phyloP scores from a whole-genome alignment of 2,888 invertebrate species.

The Drosophila mercatorum region DNA sequence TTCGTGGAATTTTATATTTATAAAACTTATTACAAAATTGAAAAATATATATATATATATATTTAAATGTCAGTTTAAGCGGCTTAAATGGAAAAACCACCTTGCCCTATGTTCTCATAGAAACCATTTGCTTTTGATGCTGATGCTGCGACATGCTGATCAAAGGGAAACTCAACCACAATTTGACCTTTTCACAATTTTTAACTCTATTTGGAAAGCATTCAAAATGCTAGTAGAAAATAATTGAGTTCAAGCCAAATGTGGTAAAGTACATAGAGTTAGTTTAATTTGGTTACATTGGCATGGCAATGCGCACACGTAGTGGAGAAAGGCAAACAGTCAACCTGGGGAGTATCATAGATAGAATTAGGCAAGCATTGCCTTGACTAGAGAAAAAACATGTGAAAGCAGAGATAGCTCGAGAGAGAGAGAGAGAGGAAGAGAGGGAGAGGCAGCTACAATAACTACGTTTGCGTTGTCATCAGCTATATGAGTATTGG shows the following conservation, averaged over 20 bases:
- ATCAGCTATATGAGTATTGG: slow-evolving; percentile 29
- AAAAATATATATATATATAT: neutral
- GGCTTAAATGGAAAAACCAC: slow-evolving; percentile 13
- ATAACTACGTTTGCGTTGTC: slow-evolving; percentile 17
- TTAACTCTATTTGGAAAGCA: slow-evolving; percentile 10
- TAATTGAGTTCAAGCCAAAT: slow-evolving; percentile 35
- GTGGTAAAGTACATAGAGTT: slow-evolving; percentile 24
- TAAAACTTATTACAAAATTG: neutral
- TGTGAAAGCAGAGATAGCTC: neutral
- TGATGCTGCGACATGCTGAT: slow-evolving; percentile 17
- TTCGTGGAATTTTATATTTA: neutral
- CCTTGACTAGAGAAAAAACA: neutral
- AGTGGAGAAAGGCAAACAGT: neutral
- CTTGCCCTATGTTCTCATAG: neutral
- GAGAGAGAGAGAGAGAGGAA: neutral
- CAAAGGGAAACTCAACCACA: slow-evolving; percentile 19
- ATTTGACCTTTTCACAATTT: slow-evolving; percentile 14
- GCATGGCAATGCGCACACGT: slow-evolving; percentile 19
- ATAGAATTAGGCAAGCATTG: slow-evolving; percentile 21
- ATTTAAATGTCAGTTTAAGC: slow-evolving; percentile 30
- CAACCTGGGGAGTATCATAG: slow-evolving; percentile 18
- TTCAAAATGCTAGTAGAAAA: slow-evolving; percentile 25
- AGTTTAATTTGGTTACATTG: slow-evolving; percentile 32
- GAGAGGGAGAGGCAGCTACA: neutral
- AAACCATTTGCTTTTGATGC: slow-evolving; percentile 16